Conservation (phyloP, 2,113 vertebrate genomes). For the Siphamia tubifer region DNA sequence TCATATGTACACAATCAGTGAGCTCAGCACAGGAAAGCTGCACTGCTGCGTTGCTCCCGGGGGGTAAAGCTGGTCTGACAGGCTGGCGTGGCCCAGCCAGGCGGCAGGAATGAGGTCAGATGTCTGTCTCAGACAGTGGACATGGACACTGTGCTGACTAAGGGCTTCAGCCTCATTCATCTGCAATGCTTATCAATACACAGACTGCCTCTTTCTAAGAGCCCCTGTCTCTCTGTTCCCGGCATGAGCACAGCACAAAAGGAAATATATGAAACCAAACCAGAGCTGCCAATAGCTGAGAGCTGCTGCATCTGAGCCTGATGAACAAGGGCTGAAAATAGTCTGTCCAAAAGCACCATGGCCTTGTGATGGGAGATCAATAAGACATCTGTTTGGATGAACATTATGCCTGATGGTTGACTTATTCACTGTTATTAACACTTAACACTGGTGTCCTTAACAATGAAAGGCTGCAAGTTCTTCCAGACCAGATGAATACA, state of each 20-base stretch:
- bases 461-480: conserved; percentile 23
- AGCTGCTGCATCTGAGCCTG: conserved; percentile 42
- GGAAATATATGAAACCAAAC: conserved; percentile 40
- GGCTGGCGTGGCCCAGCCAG: conserved; percentile 37
- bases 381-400: conserved; percentile 32
- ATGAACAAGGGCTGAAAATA: conserved; percentile 37
- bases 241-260: conserved; percentile 1
- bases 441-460: background rate
- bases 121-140: conserved; percentile 62
- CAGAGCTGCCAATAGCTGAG: background rate
- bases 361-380: conserved; percentile 19
- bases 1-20: conserved; percentile 5
- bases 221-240: background rate
- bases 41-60: background rate
- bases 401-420: background rate
- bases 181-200: conserved; percentile 61
- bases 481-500: conserved; percentile 42
- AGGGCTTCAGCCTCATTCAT: conserved; percentile 66
- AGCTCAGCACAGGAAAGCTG: conserved; percentile 23
- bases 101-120: conserved; percentile 70
- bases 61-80: conserved; percentile 38
- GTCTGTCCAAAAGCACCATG: background rate
- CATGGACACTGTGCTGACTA: conserved; percentile 67
- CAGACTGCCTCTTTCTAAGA: conserved; percentile 34
- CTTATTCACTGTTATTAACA: background rate